Evolutionary conservation across 2,888 invertebrate species (phyloP).

Genomic region (Pristionchus fissidentatus): DNA sequence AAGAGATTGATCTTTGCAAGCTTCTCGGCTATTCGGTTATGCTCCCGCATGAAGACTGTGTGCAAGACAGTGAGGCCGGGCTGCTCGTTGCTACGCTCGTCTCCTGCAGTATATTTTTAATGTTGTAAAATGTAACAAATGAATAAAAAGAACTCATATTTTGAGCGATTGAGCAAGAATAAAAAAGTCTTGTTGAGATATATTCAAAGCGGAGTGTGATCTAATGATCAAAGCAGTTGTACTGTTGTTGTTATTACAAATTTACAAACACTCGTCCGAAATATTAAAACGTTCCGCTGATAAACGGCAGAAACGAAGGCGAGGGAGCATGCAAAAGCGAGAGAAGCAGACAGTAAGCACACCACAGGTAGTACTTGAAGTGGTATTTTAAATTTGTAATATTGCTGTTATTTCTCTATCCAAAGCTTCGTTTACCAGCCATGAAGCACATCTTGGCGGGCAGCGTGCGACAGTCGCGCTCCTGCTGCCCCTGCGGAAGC

Average conservation of each 20-base stretch:
- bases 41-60: slow-evolving; percentile 73
- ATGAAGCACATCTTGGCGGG: slow-evolving; percentile 46
- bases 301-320: too few species aligned
- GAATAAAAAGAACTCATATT: not conserved
- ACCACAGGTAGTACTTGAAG: too few species aligned
- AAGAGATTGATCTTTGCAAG: slow-evolving; percentile 74
- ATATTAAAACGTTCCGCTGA: too few species aligned
- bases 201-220: not conserved
- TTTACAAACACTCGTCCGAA: too few species aligned
- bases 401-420: not conserved
- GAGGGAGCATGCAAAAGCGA: too few species aligned
- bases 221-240: not conserved
- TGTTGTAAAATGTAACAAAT: slow-evolving; percentile 26
- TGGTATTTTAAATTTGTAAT: too few species aligned
- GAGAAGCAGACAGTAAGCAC: too few species aligned
- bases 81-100: slow-evolving; percentile 74
- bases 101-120: slow-evolving; percentile 58
- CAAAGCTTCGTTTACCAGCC: slow-evolving; percentile 16
- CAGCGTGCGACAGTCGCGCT: slow-evolving; percentile 71
- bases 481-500: slow-evolving; percentile 75
- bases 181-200: too few species aligned
- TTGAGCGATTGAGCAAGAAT: too few species aligned
- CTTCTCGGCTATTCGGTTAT: slow-evolving; percentile 72
- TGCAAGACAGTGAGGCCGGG: slow-evolving; percentile 74
- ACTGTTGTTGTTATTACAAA: too few species aligned